Percentiles rank a stretch among this genome's conserved stretches.
These are phyloP conservation scores for Enoplosus armatus DNA, from an alignment of 2,797 vertebrate genomes.

Conservation along the genomic window DNA sequence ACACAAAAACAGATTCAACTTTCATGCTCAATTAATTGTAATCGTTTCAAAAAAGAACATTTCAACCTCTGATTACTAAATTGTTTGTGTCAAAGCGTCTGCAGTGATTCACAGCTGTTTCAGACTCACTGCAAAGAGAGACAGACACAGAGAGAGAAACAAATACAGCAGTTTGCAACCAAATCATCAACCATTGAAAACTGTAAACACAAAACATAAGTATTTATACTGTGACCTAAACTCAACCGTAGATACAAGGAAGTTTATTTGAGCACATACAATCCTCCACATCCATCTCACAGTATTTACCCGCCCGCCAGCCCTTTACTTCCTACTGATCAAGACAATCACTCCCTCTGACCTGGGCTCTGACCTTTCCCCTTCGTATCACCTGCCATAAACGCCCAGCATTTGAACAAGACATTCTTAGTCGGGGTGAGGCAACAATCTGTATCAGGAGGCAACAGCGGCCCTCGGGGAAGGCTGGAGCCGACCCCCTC, in stretches of 20 bases:
- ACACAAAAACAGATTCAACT: neutral
- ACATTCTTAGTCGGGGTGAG: slow-evolving; percentile 74
- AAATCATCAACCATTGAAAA: neutral
- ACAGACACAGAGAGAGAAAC: too few species aligned
- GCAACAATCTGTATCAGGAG: slow-evolving; percentile 71
- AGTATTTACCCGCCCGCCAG: slow-evolving; percentile 51
- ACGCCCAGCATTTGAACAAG: slow-evolving; percentile 72
- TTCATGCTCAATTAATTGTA: neutral
- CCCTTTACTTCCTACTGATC: slow-evolving; percentile 67
- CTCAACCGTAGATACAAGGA: neutral
- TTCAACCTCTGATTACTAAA: neutral
- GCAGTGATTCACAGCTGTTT: neutral
- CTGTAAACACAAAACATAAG: neutral
- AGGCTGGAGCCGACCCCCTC: slow-evolving; percentile 59
- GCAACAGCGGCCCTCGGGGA: slow-evolving; percentile 48
- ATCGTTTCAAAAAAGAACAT: neutral
- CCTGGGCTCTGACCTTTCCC: slow-evolving; percentile 72
- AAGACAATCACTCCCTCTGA: slow-evolving; percentile 56
- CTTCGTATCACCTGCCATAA: slow-evolving; percentile 80
- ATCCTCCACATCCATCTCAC: slow-evolving; percentile 51
- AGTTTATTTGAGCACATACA: slow-evolving; percentile 18
- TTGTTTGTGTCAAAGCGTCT: neutral
- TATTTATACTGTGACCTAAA: neutral
- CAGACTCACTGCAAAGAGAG: neutral
- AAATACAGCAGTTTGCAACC: neutral